A percentile compares a stretch with the other conserved stretches of the same genome.
Conservation (phyloP, 2,888 invertebrate species). For the Leptarthrus brevirostris region DNA sequence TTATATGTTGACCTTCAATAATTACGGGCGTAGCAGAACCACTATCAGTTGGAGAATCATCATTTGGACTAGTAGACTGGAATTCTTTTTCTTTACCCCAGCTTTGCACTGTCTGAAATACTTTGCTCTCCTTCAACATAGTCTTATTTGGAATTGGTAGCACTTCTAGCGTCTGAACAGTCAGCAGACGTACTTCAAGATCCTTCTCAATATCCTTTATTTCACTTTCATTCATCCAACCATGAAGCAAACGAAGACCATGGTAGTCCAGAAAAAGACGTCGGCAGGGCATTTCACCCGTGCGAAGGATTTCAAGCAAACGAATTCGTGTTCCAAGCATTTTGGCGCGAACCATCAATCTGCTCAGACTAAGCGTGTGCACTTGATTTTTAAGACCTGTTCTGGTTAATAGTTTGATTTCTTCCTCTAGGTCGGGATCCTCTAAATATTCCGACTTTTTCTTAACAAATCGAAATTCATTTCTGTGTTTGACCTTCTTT, state of each 20-base stretch:
- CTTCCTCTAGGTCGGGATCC: constrained; percentile 83
- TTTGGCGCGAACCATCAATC: constrained; percentile 93
- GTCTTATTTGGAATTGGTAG: constrained; percentile 95
- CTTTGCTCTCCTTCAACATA: constrained; percentile 91
- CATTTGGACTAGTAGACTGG: constrained; percentile 52
- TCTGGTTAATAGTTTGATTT: constrained; percentile 81
- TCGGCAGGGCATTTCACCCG: constrained; percentile 84
- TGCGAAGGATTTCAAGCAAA: constrained; percentile 81
- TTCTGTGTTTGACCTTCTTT: constrained; percentile 50
- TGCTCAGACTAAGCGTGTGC: constrained; percentile 88
- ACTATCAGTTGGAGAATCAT: constrained; percentile 53
- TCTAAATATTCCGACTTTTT: constrained; percentile 70
- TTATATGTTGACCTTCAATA: background rate
- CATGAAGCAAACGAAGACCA: constrained; percentile 88
- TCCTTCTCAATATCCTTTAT: constrained; percentile 55
- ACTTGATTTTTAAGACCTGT: constrained; percentile 88
- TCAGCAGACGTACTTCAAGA: constrained; percentile 72
- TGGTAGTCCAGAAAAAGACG: constrained; percentile 93
- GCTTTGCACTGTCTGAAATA: constrained; percentile 84
- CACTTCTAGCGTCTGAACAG: constrained; percentile 82
- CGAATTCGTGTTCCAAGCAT: constrained; percentile 80
- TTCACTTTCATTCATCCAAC: constrained; percentile 84
- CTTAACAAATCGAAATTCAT: constrained; percentile 58
- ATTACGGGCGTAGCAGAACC: background rate
- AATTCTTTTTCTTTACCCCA: constrained; percentile 73